These are phyloP conservation scores for Montipora capricornis DNA, from an alignment of 64 coral and sea anemone species.

Conservation along the genomic window DNA sequence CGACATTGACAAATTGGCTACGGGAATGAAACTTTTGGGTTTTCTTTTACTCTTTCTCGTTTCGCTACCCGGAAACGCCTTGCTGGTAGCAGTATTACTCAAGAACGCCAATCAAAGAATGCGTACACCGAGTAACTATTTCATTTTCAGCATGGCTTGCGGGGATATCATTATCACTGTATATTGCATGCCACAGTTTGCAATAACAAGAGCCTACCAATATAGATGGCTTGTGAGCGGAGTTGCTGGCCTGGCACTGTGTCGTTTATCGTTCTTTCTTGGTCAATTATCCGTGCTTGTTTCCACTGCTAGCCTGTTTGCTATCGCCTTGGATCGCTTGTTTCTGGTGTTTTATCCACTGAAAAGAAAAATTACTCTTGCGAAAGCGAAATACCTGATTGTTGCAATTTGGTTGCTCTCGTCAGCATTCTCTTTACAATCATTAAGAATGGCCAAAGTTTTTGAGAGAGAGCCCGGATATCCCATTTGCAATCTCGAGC, in stretches of 20 bases:
- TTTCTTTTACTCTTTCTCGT: neutral
- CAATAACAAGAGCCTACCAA: neutral
- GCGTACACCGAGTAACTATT: constrained; percentile 60
- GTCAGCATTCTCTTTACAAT: no score
- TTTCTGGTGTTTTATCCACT: no score
- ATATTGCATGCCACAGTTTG: neutral
- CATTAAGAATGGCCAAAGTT: no score
- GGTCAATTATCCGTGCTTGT: constrained; percentile 11
- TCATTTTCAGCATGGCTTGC: constrained; percentile 56
- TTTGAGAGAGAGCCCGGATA: no score
- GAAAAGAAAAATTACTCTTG: no score
- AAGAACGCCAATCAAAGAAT: constrained; percentile 70
- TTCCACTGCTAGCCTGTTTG: no score
- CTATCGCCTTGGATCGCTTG: no score
- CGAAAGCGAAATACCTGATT: no score
- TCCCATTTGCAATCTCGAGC: no score
- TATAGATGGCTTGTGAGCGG: constrained; percentile 35
- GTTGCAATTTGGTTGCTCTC: no score
- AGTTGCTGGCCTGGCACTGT: constrained; percentile 19
- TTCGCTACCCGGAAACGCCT: constrained; percentile 12
- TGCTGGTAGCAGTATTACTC: constrained; percentile 33
- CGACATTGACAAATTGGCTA: neutral
- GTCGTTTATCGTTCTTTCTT: constrained; percentile 18
- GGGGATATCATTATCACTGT: constrained; percentile 8
- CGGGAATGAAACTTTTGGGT: neutral